Evolutionary conservation across 2,888 invertebrate genomes (phyloP), one percentile per base, ranked within the genome.

Genomic region (Bibio marci): DNA sequence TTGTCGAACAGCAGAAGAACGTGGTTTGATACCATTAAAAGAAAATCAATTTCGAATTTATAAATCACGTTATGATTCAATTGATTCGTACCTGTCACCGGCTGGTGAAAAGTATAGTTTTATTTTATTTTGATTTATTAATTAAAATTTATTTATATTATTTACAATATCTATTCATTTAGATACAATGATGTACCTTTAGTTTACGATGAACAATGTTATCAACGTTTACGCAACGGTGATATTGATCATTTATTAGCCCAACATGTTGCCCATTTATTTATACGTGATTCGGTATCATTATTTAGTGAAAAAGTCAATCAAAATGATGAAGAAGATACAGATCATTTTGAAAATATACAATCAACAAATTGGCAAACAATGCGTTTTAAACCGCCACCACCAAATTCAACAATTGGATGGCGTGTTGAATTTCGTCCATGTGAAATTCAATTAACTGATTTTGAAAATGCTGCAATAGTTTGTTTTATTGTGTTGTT

Each of bases 311-410:
- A 98, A 63, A 91, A 91, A 58, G 72, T 98, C 12, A 63, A 95
- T 61, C 94, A 94, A 58, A 82, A 95, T 57, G 95, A 97, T 58
- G 65, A 71, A 30, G 80, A 83, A 50, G 95, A 97, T 53, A 87
- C 88, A 0, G 98, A 99, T 61, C 98, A 98, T 62, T 99, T 99
- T 66, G 98, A 99, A 86, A 97, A 97, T 58, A 92, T 97, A 49
- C 95, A 97, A 58, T 95, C 95, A 1, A 97, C 97, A 22, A 97
- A 97, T 66, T 97, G 97, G 97, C 95, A 97, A 65, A 92, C 94
- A 26, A 92, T 97, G 92, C 71, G 92, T 30, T 98, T 98, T 66
- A 98, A 98, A 65, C 95, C 95, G 25, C 97, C 97, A 32, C 92
- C 94, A 18, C 88, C 92, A 0, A 80, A 91, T 58, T 88, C 91